Evolutionary conservation across 2,113 vertebrate genomes (phyloP).

Genomic region (Microtus oregoni): DNA sequence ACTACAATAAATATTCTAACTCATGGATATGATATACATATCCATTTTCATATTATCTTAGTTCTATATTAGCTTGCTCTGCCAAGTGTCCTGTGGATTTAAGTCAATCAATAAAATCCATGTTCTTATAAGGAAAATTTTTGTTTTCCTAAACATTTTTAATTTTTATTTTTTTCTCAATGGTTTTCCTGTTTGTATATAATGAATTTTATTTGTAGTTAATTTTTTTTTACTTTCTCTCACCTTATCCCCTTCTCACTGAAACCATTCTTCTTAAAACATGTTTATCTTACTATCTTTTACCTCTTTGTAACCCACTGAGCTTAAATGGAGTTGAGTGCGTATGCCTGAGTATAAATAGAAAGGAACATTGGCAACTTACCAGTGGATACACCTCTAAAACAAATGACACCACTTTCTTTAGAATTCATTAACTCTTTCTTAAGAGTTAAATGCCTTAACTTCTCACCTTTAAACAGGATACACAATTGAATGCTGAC

Average conservation of each 20-base stretch:
- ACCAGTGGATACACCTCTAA: background rate
- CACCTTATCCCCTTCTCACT: background rate
- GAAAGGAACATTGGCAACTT: background rate
- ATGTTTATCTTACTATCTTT: background rate
- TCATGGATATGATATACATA: background rate
- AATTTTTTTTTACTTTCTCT: background rate
- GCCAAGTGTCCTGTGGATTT: background rate
- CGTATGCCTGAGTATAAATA: background rate
- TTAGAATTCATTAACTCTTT: background rate
- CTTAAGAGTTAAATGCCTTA: no score
- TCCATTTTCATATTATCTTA: background rate
- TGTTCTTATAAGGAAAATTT: background rate
- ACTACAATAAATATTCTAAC: background rate
- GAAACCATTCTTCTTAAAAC: background rate
- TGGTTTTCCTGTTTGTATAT: background rate
- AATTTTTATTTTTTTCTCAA: background rate
- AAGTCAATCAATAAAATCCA: background rate
- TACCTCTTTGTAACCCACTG: background rate
- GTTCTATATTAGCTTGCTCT: background rate
- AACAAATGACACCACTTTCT: background rate
- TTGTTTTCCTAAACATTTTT: background rate
- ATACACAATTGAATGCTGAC: background rate
- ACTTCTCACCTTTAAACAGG: no score
- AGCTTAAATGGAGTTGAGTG: background rate
- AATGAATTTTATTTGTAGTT: background rate